These are phyloP conservation scores for Otis tarda DNA, from an alignment of 2,113 vertebrate species.

Conservation along the genomic window DNA sequence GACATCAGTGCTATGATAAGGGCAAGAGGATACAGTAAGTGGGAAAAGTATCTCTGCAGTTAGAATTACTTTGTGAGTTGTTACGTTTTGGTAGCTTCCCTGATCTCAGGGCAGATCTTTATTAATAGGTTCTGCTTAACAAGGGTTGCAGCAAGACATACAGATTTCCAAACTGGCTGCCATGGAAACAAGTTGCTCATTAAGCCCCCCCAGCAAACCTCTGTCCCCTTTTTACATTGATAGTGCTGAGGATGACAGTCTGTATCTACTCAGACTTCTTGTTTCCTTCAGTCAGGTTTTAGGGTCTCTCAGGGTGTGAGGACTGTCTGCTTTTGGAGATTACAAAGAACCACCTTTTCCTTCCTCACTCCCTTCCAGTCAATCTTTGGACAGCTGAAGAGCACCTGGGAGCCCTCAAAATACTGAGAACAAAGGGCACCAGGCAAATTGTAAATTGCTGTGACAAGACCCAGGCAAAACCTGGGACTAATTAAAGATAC, in stretches of 20 bases:
- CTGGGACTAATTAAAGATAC: not conserved
- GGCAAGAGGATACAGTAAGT: not conserved
- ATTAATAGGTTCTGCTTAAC: not conserved
- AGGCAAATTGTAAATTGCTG: not conserved
- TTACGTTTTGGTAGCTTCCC: not conserved
- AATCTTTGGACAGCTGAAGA: not conserved
- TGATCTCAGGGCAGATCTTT: not conserved
- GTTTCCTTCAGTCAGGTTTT: not conserved
- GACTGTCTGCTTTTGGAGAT: not conserved
- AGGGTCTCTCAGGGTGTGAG: not conserved
- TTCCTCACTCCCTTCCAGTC: not conserved
- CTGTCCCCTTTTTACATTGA: not conserved
- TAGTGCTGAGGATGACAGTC: not conserved
- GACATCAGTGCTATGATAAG: not conserved
- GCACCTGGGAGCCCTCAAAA: not conserved
- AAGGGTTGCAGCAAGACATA: not conserved
- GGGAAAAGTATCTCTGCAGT: not conserved
- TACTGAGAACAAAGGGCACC: not conserved
- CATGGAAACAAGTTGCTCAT: not conserved
- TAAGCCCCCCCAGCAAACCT: not conserved
- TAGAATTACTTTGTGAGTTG: not conserved
- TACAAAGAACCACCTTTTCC: not conserved
- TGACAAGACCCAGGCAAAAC: not conserved
- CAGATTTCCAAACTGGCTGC: slow-evolving; percentile 2
- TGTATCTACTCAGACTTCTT: not conserved